Conservation (phyloP, 2,113 vertebrate species). For the Atractosteus spatula region DNA sequence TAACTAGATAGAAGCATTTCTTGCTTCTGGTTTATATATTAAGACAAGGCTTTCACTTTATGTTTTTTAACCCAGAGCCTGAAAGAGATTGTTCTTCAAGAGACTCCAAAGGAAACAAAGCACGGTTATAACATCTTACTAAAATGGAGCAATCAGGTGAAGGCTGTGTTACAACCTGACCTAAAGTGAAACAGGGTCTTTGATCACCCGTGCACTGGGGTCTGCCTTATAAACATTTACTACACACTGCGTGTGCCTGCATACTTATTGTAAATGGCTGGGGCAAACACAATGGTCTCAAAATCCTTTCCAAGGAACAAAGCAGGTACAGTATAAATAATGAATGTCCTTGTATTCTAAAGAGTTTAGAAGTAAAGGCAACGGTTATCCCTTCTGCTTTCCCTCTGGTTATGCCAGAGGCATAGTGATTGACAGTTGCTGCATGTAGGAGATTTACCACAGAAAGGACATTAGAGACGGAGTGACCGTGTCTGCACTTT, state of each 20-base stretch:
- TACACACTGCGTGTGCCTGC: background rate
- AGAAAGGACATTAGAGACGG: slow-evolving; percentile 25
- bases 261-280: background rate
- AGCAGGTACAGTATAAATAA: slow-evolving; percentile 41
- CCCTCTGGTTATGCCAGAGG: slow-evolving; percentile 37
- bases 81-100: too few relatives aligned
- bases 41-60: too few relatives aligned
- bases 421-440: slow-evolving; percentile 32
- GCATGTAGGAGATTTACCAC: slow-evolving; percentile 26
- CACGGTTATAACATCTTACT: too few relatives aligned
- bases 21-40: too few relatives aligned
- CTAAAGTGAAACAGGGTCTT: background rate
- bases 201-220: background rate
- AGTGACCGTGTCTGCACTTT: slow-evolving; percentile 1
- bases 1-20: too few relatives aligned
- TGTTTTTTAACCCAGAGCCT: too few relatives aligned
- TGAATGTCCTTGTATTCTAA: slow-evolving; percentile 32
- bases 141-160: background rate
- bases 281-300: slow-evolving; percentile 1
- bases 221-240: background rate
- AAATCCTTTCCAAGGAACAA: slow-evolving; percentile 14
- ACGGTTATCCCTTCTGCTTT: slow-evolving; percentile 12
- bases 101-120: too few relatives aligned
- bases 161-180: background rate
- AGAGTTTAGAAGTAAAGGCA: slow-evolving; percentile 17